phyloP scores from a whole-genome alignment of 2,888 invertebrate species.

The Zelleria hepariella region DNA sequence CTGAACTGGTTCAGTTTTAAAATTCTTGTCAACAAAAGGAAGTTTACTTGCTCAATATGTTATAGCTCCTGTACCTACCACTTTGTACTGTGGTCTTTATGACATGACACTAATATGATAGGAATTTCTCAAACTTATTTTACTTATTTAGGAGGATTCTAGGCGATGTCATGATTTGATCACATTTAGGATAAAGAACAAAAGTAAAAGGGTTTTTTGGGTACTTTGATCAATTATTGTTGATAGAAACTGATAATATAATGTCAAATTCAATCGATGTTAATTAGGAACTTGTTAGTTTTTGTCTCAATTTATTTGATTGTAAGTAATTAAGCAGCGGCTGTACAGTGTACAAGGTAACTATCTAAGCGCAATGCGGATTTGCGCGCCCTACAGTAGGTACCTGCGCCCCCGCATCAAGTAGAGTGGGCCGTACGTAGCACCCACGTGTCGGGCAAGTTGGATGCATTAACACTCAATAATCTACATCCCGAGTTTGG shows the following conservation, averaged over 20 bases:
- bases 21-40: background rate
- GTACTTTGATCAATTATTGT: too few relatives aligned
- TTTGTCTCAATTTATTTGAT: conserved; percentile 10
- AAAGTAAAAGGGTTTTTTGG: too few relatives aligned
- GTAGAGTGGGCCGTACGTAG: conserved; percentile 5
- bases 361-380: conserved; percentile 48
- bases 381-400: conserved; percentile 44
- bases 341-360: background rate
- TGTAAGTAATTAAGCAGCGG: conserved; percentile 13
- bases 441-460: conserved; percentile 21
- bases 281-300: background rate
- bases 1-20: background rate
- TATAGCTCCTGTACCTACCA: background rate
- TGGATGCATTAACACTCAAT: background rate
- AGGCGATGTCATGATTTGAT: too few relatives aligned
- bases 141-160: too few relatives aligned
- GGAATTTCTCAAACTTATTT: too few relatives aligned
- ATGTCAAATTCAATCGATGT: too few relatives aligned
- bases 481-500: background rate
- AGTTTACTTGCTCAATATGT: background rate
- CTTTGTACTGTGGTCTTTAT: too few relatives aligned
- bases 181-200: too few relatives aligned
- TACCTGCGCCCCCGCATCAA: background rate
- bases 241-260: too few relatives aligned
- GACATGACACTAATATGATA: too few relatives aligned